Evolutionary conservation across 2,888 invertebrate genomes (phyloP).

Genomic region (Cryptocephalus primarius): DNA sequence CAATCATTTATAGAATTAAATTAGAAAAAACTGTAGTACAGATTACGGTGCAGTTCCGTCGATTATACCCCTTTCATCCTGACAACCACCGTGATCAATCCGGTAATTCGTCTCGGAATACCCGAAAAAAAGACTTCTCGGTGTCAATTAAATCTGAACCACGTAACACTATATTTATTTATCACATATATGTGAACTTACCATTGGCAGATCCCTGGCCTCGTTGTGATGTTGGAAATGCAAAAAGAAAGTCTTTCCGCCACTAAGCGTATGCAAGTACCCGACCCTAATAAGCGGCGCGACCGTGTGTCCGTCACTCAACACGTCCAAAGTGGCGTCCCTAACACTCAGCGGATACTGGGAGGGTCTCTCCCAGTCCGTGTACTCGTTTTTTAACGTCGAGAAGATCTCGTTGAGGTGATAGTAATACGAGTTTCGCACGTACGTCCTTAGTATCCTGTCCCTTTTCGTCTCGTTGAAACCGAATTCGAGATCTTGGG

Average conservation of each 20-base stretch:
- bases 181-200: slow-evolving; percentile 25
- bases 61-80: too few species aligned
- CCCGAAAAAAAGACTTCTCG: too few species aligned
- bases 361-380: slow-evolving; percentile 87
- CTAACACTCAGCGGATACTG: slow-evolving; percentile 78
- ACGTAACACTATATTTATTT: too few species aligned
- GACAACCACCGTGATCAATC: too few species aligned
- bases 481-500: slow-evolving; percentile 80
- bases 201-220: slow-evolving; percentile 60
- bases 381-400: slow-evolving; percentile 87
- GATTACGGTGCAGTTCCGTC: too few species aligned
- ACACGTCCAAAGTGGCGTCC: slow-evolving; percentile 73
- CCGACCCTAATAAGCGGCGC: slow-evolving; percentile 74
- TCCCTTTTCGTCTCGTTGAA: slow-evolving; percentile 82
- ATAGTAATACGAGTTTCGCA: slow-evolving; percentile 88
- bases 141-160: too few species aligned
- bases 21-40: too few species aligned
- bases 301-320: slow-evolving; percentile 87
- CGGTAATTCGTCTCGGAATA: too few species aligned
- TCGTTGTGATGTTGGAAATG: slow-evolving; percentile 79
- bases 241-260: slow-evolving; percentile 75
- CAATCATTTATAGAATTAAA: too few species aligned
- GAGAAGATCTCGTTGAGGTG: slow-evolving; percentile 93
- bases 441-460: slow-evolving; percentile 80
- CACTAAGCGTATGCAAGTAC: slow-evolving; percentile 66